Conservation (phyloP, 2,113 vertebrate genomes). For the Zapus hudsonius region DNA sequence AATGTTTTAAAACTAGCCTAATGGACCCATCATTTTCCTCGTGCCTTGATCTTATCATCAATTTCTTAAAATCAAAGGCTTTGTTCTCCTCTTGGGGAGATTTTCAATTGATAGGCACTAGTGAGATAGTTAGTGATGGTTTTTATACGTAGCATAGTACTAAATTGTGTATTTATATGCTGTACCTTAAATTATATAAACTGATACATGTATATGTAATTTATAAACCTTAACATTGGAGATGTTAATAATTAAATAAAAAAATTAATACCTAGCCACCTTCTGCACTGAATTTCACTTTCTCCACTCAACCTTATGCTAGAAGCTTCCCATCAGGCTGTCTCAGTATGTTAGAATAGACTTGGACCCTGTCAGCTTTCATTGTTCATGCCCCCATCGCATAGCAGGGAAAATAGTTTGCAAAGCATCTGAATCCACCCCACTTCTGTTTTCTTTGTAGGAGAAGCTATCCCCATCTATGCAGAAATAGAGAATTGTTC, state of each 20-base stretch:
- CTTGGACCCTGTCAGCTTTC: fast-evolving
- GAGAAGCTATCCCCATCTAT: slow-evolving; percentile 91
- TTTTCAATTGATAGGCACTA: background rate
- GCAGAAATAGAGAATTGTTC: slow-evolving; percentile 92
- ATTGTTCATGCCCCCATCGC: fast-evolving
- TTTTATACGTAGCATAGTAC: background rate
- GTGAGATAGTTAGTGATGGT: too few species aligned
- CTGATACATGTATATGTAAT: background rate
- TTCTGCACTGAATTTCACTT: background rate
- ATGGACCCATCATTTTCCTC: fast-evolving
- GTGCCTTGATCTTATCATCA: background rate
- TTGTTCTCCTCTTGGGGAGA: background rate
- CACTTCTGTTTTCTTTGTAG: slow-evolving; percentile 73
- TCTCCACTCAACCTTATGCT: background rate
- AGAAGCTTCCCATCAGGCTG: background rate
- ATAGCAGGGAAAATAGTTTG: background rate
- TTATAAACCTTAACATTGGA: background rate
- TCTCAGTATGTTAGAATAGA: background rate
- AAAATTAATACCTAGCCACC: background rate
- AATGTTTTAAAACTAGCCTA: background rate
- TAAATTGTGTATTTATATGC: background rate
- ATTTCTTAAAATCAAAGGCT: background rate
- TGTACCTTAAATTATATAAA: background rate
- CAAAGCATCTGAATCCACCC: background rate
- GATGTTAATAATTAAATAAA: background rate